Evolutionary conservation across 2,797 vertebrate species (phyloP).

Genomic region (Sebastiscus albofasciatus): DNA sequence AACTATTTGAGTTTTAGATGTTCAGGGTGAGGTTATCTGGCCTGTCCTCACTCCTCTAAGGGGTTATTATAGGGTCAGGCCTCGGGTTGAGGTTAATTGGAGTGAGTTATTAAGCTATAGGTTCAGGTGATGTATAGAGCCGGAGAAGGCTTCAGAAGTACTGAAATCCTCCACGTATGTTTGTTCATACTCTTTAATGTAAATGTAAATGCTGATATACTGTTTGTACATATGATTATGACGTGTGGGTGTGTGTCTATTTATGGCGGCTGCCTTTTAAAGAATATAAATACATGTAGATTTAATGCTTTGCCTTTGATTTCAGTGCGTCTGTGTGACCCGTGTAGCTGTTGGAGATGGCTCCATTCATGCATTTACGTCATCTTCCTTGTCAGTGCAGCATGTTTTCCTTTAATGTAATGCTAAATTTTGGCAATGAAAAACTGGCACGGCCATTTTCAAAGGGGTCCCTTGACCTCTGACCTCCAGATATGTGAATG

Average conservation of each 20-base stretch:
- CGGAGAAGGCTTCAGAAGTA: neutral
- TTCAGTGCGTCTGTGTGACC: neutral
- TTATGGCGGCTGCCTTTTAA: conserved; percentile 58
- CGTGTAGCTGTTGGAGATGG: neutral
- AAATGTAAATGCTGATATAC: conserved; percentile 15
- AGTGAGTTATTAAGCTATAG: neutral
- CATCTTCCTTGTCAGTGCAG: neutral
- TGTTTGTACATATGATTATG: conserved; percentile 27
- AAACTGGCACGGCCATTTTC: too few relatives aligned
- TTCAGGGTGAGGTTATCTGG: neutral
- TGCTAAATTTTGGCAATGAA: neutral
- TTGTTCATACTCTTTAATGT: neutral
- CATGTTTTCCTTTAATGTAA: neutral
- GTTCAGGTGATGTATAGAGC: neutral
- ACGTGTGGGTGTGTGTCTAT: conserved; percentile 67
- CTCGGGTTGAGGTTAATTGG: conserved; percentile 36
- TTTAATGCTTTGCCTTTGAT: conserved; percentile 44
- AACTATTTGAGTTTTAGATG: conserved; percentile 7
- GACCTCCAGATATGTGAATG: too few relatives aligned
- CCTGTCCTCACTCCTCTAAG: conserved; percentile 11
- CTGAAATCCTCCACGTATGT: neutral
- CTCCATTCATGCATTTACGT: conserved; percentile 21
- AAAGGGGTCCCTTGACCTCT: too few relatives aligned
- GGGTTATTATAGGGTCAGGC: conserved; percentile 30
- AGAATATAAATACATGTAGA: conserved; percentile 41